A percentile compares a stretch with the other conserved stretches of the same genome.
Conservation (phyloP, 1,140 invertebrate species). For the Formica exsecta region DNA sequence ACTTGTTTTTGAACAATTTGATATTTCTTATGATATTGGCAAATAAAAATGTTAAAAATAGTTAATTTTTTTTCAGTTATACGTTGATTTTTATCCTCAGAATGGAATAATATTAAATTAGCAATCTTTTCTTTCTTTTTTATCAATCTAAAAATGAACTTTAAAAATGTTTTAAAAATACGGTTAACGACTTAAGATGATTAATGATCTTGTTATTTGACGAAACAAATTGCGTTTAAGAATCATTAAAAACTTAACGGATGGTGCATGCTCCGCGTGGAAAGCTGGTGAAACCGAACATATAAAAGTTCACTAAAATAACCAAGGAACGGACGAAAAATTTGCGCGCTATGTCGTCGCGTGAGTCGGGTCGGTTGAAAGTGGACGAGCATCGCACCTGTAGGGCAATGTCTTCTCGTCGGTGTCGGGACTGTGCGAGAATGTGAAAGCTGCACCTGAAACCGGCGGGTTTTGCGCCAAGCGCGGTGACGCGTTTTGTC, state of each 20-base stretch:
- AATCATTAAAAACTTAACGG: constrained; percentile 18
- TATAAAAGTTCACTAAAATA: constrained; percentile 14
- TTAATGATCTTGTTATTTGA: not conserved
- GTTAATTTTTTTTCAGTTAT: not conserved
- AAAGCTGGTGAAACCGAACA: constrained; percentile 29
- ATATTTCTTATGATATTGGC: not conserved
- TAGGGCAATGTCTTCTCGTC: constrained; percentile 49
- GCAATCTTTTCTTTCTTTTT: not conserved
- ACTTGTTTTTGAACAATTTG: not conserved
- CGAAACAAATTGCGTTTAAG: constrained; percentile 7
- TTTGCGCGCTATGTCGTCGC: not conserved
- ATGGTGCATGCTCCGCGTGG: not conserved
- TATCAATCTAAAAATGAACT: not conserved
- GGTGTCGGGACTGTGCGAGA: constrained; percentile 32
- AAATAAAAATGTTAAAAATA: not conserved
- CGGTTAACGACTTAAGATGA: not conserved
- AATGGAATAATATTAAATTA: constrained; percentile 2
- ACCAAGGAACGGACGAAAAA: not conserved
- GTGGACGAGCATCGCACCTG: constrained; percentile 56
- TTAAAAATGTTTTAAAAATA: not conserved
- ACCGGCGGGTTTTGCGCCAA: constrained; percentile 51
- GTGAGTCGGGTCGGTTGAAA: constrained; percentile 22
- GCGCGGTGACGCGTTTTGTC: constrained; percentile 51
- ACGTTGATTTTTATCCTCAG: not conserved
- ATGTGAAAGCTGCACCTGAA: constrained; percentile 67